Evolutionary conservation across 2,797 vertebrate species (phyloP), one percentile per base, ranked within the genome.

Genomic region (Sus cebifrons): DNA sequence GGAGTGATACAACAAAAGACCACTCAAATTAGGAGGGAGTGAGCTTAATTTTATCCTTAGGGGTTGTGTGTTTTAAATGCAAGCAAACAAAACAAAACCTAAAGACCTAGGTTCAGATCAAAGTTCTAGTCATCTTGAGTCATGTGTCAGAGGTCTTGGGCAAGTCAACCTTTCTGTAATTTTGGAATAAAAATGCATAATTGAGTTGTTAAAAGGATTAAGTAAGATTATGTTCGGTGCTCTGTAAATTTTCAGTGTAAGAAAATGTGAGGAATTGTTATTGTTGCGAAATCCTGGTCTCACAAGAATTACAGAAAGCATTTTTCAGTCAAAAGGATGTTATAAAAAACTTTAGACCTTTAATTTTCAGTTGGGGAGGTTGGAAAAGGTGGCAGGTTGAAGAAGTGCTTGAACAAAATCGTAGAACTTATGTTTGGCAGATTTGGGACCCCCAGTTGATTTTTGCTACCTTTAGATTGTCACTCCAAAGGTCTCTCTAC

Each of bases 171-270:
- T 86, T 94, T 75, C 93, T 83, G 23, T 91, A 67, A 52, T 86
- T 88, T 88, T n/a, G 67, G 36, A 49, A 52, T 81, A 94, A 49
- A 58, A 54, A 44, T 54, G 29, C 49, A 16, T 94, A 88, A 86
- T 21, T 49, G 77, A 23, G 49, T 96, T 84, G 40, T 84, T 91
- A 67, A 93, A 97, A 93, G 54, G 65, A 89, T 91, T 91, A 92
- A 95, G 60, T 49, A 73, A 94, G 91, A 78, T 91, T 96, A 44
- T 95, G 23, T 44, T 86, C 74, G 79, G 27, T 86, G 86, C 86
- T 91, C 17, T 71, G 64, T 64, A 56, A 85, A 92, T 83, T 87
- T 71, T 17, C 74, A 71, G 65, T 87, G 58, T 83, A 81, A 67
- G 7, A 67, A 91, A 95, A 93, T 64, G 5, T 14, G n/a, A 91